phyloP scores from a whole-genome alignment of 2,113 vertebrate species.

The Poecilia latipinna region DNA sequence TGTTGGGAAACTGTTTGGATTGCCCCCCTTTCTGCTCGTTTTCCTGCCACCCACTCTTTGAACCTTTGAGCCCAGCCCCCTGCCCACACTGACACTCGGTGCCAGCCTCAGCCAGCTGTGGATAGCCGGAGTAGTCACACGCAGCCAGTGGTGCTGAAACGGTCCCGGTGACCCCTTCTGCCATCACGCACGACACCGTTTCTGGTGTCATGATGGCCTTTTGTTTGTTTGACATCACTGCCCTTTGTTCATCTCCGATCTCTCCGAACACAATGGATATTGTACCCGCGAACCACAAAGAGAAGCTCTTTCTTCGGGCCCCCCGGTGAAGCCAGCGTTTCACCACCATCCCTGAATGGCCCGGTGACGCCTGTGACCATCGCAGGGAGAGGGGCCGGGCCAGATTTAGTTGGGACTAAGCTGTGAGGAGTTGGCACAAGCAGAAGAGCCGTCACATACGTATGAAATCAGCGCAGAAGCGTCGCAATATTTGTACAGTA shows the following conservation, averaged over 20 bases:
- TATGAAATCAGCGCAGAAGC: constrained; percentile 63
- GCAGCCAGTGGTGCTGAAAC: constrained; percentile 36
- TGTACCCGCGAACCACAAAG: constrained; percentile 75
- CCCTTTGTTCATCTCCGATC: constrained; percentile 70
- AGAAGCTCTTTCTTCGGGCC: constrained; percentile 62
- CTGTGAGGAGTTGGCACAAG: constrained; percentile 53
- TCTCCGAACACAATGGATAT: constrained; percentile 71
- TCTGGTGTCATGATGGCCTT: constrained; percentile 57
- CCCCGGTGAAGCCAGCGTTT: constrained; percentile 33
- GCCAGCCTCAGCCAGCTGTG: constrained; percentile 70
- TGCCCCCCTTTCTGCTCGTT: constrained; percentile 34
- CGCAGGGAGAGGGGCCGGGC: constrained; percentile 66
- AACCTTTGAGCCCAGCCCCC: constrained; percentile 55
- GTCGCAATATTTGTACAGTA: constrained; percentile 56
- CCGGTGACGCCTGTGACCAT: constrained; percentile 67
- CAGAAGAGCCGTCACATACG: constrained; percentile 47
- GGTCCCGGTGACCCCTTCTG: constrained; percentile 43
- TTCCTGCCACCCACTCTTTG: constrained; percentile 52
- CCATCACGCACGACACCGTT: constrained; percentile 38
- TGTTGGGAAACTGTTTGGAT: constrained; percentile 57
- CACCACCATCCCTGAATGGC: constrained; percentile 60
- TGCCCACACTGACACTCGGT: constrained; percentile 34
- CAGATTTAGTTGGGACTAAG: constrained; percentile 47
- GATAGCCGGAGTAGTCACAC: constrained; percentile 56
- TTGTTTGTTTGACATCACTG: constrained; percentile 76